phyloP scores from a whole-genome alignment of 2,888 invertebrate genomes.

The Diarsia mendica region DNA sequence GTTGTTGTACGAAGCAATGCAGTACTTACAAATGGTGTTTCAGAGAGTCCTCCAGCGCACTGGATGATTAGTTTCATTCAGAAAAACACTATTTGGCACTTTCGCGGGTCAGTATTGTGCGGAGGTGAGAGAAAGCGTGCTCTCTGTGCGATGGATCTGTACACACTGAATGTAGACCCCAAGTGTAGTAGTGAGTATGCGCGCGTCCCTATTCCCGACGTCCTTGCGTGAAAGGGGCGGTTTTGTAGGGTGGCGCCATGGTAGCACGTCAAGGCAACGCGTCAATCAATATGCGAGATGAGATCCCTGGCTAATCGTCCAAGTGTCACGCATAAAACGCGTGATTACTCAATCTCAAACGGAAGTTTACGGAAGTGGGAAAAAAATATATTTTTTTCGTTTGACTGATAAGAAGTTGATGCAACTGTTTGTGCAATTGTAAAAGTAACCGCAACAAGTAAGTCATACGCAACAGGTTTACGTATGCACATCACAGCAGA shows the following conservation, averaged over 20 bases:
- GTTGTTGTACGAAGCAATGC: conserved; percentile 54
- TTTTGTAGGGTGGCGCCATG: conserved; percentile 87
- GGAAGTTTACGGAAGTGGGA: conserved; percentile 30
- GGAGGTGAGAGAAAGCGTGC: conserved; percentile 76
- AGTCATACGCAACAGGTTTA: conserved; percentile 78
- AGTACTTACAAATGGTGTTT: conserved; percentile 84
- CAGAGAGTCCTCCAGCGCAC: conserved; percentile 83
- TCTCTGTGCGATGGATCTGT: conserved; percentile 78
- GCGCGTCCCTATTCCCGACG: conserved; percentile 89
- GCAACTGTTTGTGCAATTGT: conserved; percentile 59
- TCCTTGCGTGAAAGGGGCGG: conserved; percentile 88
- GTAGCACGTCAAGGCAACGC: conserved; percentile 84
- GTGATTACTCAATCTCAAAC: conserved; percentile 53
- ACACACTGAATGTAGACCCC: conserved; percentile 79
- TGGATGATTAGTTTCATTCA: conserved; percentile 69
- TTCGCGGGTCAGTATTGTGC: conserved; percentile 75
- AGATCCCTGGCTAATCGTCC: conserved; percentile 79
- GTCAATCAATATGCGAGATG: conserved; percentile 90
- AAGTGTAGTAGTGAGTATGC: conserved; percentile 82
- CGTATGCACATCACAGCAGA: conserved; percentile 78
- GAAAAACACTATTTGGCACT: conserved; percentile 72
- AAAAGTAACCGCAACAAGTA: conserved; percentile 73
- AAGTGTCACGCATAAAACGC: conserved; percentile 64
- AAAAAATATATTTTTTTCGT: conserved; percentile 24
- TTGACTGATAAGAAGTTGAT: conserved; percentile 40